Percentiles rank a stretch among this genome's conserved stretches.
Conservation (phyloP, 2,797 vertebrate genomes). For the Sebastes iracundus region DNA sequence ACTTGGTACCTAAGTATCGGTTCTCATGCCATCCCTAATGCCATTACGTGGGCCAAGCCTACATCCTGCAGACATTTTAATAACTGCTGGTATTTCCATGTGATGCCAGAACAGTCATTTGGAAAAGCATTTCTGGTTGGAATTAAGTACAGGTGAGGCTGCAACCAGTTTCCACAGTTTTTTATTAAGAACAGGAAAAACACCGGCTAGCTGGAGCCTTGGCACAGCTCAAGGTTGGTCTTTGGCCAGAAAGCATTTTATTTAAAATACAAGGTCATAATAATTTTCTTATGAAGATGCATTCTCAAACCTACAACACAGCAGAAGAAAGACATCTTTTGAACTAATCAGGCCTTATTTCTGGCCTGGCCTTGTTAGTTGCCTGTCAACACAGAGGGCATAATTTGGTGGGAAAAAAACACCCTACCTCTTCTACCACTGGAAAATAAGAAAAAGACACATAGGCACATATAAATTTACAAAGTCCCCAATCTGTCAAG, state of each 20-base stretch:
- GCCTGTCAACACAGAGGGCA: conserved; percentile 30
- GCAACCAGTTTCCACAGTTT: conserved; percentile 8
- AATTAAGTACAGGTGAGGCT: conserved; percentile 8
- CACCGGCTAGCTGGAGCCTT: neutral
- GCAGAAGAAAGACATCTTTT: neutral
- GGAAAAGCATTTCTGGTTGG: conserved; percentile 5
- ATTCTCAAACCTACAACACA: conserved; percentile 10
- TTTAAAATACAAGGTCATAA: neutral
- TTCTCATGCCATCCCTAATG: too few species aligned
- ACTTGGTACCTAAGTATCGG: too few species aligned
- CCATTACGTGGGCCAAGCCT: conserved; percentile 25
- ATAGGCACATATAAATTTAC: conserved; percentile 36
- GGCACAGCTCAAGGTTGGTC: neutral
- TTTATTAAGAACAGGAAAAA: conserved; percentile 13
- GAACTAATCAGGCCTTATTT: conserved; percentile 15
- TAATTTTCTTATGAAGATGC: neutral
- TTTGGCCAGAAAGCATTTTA: neutral
- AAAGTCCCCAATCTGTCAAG: conserved; percentile 72
- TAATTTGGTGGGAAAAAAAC: conserved; percentile 22
- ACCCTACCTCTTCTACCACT: conserved; percentile 11
- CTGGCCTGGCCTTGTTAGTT: conserved; percentile 10
- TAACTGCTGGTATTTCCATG: conserved; percentile 29
- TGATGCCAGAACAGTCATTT: conserved; percentile 24
- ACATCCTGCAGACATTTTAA: conserved; percentile 46
- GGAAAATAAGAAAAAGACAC: conserved; percentile 45